A percentile compares a stretch with the other conserved stretches of the same genome.
Evolutionary conservation across 2,888 invertebrate species (phyloP).

Genomic region (Idaea dimidiata): DNA sequence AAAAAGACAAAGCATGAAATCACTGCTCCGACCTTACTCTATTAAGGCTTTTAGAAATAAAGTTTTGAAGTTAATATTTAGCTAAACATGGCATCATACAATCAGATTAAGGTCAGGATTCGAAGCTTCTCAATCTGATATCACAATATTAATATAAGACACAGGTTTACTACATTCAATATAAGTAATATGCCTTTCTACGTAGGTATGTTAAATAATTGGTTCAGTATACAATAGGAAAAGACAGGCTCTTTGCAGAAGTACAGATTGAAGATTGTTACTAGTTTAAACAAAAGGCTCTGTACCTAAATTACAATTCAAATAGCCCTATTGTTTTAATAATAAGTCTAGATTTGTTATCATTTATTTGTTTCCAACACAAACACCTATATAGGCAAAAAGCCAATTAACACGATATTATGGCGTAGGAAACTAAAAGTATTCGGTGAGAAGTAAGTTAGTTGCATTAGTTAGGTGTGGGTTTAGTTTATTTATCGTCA

Average conservation of each 20-base stretch:
- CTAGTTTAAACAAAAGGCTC: neutral
- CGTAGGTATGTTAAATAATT: neutral
- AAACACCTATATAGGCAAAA: neutral
- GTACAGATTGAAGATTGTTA: slow-evolving; percentile 3
- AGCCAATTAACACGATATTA: neutral
- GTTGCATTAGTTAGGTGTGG: neutral
- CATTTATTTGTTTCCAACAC: neutral
- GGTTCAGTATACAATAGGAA: neutral
- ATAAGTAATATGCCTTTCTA: neutral
- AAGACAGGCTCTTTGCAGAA: neutral
- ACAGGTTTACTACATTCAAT: neutral
- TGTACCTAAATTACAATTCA: neutral
- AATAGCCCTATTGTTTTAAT: neutral
- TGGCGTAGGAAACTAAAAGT: neutral
- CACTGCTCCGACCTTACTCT: no score
- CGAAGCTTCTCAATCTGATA: slow-evolving; percentile 34
- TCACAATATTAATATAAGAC: slow-evolving; percentile 24
- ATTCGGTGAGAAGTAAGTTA: neutral
- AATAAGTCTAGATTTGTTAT: neutral
- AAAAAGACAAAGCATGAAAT: no score
- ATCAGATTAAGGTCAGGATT: slow-evolving; percentile 45
- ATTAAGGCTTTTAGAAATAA: neutral
- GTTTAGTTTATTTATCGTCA: slow-evolving; percentile 12
- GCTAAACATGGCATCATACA: no score
- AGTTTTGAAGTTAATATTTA: slow-evolving; percentile 22